Conservation (phyloP, 2,113 vertebrate species). For the Fulmarus glacialis region DNA sequence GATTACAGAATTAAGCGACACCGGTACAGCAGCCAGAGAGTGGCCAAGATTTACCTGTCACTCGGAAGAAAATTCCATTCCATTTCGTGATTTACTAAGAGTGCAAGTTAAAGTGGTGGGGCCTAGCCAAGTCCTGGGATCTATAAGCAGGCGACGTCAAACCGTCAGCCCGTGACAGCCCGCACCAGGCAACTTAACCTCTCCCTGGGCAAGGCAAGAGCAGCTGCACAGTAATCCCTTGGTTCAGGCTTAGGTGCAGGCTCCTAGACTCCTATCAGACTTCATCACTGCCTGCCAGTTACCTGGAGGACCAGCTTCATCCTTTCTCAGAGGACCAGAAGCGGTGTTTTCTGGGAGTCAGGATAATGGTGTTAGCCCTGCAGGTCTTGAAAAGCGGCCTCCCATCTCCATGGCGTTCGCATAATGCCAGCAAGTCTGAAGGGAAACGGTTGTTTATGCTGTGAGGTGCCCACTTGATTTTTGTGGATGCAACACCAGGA, state of each 20-base stretch:
- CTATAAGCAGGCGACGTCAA: not conserved
- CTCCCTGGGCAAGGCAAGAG: not conserved
- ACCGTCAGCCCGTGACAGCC: not conserved
- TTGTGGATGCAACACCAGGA: not conserved
- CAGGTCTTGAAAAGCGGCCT: not conserved
- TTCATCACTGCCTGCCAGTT: not conserved
- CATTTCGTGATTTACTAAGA: conserved; percentile 68
- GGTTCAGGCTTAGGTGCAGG: not conserved
- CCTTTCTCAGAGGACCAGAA: not conserved
- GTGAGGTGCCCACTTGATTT: not conserved
- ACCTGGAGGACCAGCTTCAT: not conserved
- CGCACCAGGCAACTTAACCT: not conserved
- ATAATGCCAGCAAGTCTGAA: not conserved
- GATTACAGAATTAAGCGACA: conserved; percentile 75
- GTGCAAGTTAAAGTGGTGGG: conserved; percentile 59
- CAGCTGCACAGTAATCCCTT: not conserved
- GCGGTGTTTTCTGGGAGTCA: not conserved
- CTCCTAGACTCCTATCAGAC: not conserved
- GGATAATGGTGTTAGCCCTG: not conserved
- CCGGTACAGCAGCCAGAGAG: conserved; percentile 36
- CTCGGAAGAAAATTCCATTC: conserved; percentile 78
- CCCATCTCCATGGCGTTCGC: not conserved
- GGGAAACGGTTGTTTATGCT: not conserved
- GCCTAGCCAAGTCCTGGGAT: not conserved
- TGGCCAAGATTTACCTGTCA: conserved; percentile 80